Evolutionary conservation across 2,113 vertebrate species (phyloP), one percentile per base, ranked within the genome.

Genomic region (Scatophagus argus): DNA sequence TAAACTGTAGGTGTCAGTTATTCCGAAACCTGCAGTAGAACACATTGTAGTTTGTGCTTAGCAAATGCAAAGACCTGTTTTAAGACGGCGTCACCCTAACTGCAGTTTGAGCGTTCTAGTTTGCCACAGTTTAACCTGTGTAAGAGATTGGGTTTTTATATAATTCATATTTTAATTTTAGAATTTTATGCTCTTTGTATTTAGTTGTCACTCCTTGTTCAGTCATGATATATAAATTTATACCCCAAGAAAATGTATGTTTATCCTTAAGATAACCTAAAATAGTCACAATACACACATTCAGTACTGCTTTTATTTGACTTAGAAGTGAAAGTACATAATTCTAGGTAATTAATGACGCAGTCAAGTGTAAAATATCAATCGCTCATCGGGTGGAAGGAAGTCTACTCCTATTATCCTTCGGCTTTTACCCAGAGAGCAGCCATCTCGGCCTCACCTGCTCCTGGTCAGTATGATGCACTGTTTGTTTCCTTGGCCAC

Each of bases 381-480:
- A 17, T 80, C 79, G 74, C 67, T 90, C 88, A 81, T 82, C 90
- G 79, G 85, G 86, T 88, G 91, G 91, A 92, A 91, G 88, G 88
- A 92, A 88, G 84, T 93, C 91, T 84, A 68, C 88, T 92, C 84
- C 87, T 82, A 73, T 91, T 88, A 87, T 90, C 85, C 93, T 81
- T 88, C 90, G 79, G 73, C 89, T 91, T 91, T 91, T 90, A 55
- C 83, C 90, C 91, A 93, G 91, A 90, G 93, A 93, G 93, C 92
- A 92, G 92, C 92, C 85, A 77, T 88, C 89, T 88, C 83, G 85
- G 87, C 90, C 80, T 88, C 90, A 34, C 81, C 91, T 92, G 93
- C 93, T 94, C 92, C 91, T 92, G 93, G 93, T 94, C 93, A 93
- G 93, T 94, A 94, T 68, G 56, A 88, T 88, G 85, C 85, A 92